Evolutionary conservation across 2,113 vertebrate genomes (phyloP), one percentile per base, ranked within the genome.

Genomic region (Camelus dromedarius): DNA sequence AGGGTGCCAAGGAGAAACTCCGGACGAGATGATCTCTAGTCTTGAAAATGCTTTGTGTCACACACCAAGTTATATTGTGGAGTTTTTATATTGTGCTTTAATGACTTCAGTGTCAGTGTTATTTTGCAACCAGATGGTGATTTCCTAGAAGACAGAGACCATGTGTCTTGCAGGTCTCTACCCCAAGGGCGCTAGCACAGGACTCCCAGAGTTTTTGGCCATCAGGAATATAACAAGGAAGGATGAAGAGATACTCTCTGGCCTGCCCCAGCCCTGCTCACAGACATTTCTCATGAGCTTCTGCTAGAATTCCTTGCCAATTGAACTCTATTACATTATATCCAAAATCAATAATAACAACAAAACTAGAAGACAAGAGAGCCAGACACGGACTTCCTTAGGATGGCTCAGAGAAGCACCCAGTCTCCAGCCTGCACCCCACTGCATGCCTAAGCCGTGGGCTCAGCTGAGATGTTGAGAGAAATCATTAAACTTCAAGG

Each of bases 401-500:
- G 24, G 15, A 9, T 6, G 52, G 30, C 10, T 84, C 72, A 46
- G 0, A 24, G 83, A 91, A 18, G 52, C 28, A 64, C 66, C n/a
- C 26, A 3, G 26, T 60, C 76, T 92, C 46, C 75, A 72, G 79
- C 32, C 38, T 0, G 6, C 30, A 22, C 11, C 54, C 82, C 30
- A 26, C 2, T 54, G 12, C 3, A 4, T 9, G 42, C 70, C 66
- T 58, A 69, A 67, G 50, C 81, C 19, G 2, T 38, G 64, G 82
- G 58, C 50, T 89, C 30, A 77, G 85, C 85, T 67, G 91, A 97
- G 76, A 76, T 0, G 0, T 42, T 88, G 75, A 93, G 84, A 94
- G 50, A 80, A 69, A 84, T 64, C 62, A 7, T 83, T 92, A 35
- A 50, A 67, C 19, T 76, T 87, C 52, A 83, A 93, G 79, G 93